A percentile compares a stretch with the other conserved stretches of the same genome.
These are phyloP conservation scores for Ctenomys sociabilis DNA, from an alignment of 2,113 vertebrate genomes.

Conservation along the genomic window DNA sequence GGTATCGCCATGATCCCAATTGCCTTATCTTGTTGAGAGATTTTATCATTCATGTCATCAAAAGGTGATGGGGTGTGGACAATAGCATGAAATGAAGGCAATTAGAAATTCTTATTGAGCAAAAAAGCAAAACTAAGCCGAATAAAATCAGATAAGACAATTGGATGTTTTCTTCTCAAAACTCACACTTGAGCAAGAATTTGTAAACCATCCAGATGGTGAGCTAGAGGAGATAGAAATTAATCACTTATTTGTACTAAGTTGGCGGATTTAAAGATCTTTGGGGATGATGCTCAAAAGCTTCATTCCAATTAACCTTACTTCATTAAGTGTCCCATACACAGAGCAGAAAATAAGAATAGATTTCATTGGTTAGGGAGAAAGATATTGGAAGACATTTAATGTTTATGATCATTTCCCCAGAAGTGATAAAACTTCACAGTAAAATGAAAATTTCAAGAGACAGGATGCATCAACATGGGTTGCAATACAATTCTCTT, in stretches of 20 bases:
- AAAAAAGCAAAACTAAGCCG: conserved; percentile 34
- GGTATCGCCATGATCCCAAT: neutral
- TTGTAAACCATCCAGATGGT: conserved; percentile 68
- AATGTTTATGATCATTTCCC: neutral
- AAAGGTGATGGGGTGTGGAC: neutral
- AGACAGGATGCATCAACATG: neutral
- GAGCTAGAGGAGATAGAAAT: conserved; percentile 59
- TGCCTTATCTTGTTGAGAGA: neutral
- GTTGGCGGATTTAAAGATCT: conserved; percentile 63
- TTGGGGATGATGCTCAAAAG: conserved; percentile 65
- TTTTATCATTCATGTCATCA: neutral
- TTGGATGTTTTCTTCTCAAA: conserved; percentile 41
- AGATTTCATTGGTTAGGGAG: conserved; percentile 2
- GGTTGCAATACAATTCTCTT: conserved; percentile 18
- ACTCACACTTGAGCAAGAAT: conserved; percentile 39
- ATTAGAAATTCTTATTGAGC: neutral
- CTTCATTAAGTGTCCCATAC: conserved; percentile 14
- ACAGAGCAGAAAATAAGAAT: conserved; percentile 34
- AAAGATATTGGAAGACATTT: neutral
- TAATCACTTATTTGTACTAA: conserved; percentile 64
- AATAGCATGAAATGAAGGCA: neutral
- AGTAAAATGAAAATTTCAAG: conserved; percentile 1
- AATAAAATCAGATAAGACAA: conserved; percentile 10
- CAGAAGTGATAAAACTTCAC: neutral
- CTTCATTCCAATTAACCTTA: conserved; percentile 62